Evolutionary conservation across 2,113 vertebrate species (phyloP), one percentile per base, ranked within the genome.

Genomic region (Gadus chalcogrammus): DNA sequence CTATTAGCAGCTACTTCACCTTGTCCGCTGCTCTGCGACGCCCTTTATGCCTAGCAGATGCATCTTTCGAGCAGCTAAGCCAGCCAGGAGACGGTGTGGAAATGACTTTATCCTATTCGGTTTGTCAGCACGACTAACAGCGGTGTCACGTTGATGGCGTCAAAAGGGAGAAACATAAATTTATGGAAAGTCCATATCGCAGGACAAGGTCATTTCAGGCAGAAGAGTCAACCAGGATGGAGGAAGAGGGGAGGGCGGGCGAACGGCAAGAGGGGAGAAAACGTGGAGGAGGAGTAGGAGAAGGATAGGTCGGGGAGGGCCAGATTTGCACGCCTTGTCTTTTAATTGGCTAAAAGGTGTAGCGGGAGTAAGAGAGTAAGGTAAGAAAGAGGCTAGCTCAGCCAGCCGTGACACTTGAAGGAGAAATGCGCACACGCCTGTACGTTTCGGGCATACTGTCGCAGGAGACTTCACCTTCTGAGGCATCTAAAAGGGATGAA

Each of bases 311-410:
- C 53, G 71, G 78, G 72, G 73, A 77, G 77, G 78, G 73, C 82
- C n/a, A 77, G 77, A 82, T 88, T 88, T 88, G 89, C 88, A 85
- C 87, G 79, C 81, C 79, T 77, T 80, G 85, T 87, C 84, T 88
- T 78, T 79, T 90, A 90, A 90, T 90, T 89, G 89, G 87, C 82
- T 73, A 65, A 70, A 48, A 75, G 74, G 82, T 88, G 80, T 72
- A 48, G 42, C 12, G 8, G 42, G 42, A 1, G 24, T 24, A 24
- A 24, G 24, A 24, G 24, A 24, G 24, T 24, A 75, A 68, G 38
- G 68, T 83, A 77, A 87, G 85, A 75, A 84, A 83, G 84, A 87
- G 82, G 78, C 81, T 83, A 83, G 81, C 71, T 78, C 86, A 89
- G 84, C 89, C 83, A 84, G 78, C 83, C 82, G 68, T 90, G 87